Conservation (phyloP, 2,888 invertebrate species). For the Pyrocoelia pectoralis region DNA sequence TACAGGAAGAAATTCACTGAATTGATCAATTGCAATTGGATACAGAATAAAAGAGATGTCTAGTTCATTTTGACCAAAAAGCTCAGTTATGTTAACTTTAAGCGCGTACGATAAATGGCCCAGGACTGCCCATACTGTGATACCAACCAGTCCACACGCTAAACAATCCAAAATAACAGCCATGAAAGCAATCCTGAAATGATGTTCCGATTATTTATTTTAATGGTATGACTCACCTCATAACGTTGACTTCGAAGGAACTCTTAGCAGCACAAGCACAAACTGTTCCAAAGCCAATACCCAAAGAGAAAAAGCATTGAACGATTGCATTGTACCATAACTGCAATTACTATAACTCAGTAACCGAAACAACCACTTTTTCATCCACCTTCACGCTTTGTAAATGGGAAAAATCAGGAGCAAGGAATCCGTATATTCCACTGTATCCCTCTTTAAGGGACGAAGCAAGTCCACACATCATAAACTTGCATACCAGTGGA, state of each 20-base stretch:
- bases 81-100: neutral
- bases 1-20: neutral
- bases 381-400: neutral
- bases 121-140: neutral
- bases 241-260: neutral
- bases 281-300: conserved; percentile 75
- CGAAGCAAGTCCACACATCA: neutral
- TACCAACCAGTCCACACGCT: neutral
- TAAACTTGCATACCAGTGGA: neutral
- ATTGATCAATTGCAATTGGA: neutral
- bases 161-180: neutral
- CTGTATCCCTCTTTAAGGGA: neutral
- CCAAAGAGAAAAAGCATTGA: conserved; percentile 81
- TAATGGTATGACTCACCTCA: neutral
- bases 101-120: neutral
- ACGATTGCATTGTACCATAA: conserved; percentile 83
- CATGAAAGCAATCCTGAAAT: neutral
- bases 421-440: neutral
- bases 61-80: neutral
- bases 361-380: neutral
- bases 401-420: neutral
- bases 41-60: neutral
- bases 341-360: conserved; percentile 57
- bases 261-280: neutral
- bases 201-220: neutral